A percentile compares a stretch with the other conserved stretches of the same genome.
Evolutionary conservation across 2,888 invertebrate genomes (phyloP).

Genomic region (Abscondita cerata): DNA sequence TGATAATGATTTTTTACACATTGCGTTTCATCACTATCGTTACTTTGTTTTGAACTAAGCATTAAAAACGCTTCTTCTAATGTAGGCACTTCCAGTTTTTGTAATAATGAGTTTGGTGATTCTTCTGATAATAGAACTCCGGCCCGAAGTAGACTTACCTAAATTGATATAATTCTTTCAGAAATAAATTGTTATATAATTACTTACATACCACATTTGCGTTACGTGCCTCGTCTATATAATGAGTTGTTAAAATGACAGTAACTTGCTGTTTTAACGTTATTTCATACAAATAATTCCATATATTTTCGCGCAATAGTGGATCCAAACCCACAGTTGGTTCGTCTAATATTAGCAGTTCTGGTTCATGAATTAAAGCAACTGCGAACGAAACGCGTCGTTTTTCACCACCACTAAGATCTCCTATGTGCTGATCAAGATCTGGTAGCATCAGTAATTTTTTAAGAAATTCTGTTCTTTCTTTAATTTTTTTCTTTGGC

Average conservation of each 20-base stretch:
- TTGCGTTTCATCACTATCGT: neutral
- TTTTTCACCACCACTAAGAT: slow-evolving; percentile 90
- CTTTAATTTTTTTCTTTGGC: neutral
- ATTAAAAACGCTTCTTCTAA: slow-evolving; percentile 89
- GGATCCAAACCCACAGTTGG: slow-evolving; percentile 96
- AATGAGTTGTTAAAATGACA: slow-evolving; percentile 92
- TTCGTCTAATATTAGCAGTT: slow-evolving; percentile 88
- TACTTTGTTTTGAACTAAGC: slow-evolving; percentile 69
- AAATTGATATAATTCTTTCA: no score
- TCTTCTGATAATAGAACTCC: slow-evolving; percentile 87
- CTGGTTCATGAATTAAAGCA: slow-evolving; percentile 87
- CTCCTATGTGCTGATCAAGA: slow-evolving; percentile 62
- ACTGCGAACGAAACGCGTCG: slow-evolving; percentile 88
- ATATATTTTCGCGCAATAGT: slow-evolving; percentile 76
- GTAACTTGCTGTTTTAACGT: slow-evolving; percentile 74
- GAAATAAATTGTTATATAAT: no score
- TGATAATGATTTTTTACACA: no score
- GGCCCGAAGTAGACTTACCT: slow-evolving; percentile 91
- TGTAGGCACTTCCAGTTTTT: slow-evolving; percentile 71
- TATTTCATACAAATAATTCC: slow-evolving; percentile 66
- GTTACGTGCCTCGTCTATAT: slow-evolving; percentile 89
- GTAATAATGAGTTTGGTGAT: slow-evolving; percentile 75
- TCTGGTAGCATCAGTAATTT: slow-evolving; percentile 5
- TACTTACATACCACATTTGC: slow-evolving; percentile 71
- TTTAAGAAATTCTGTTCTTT: neutral